Base-by-base conservation (phyloP, 92 coral and sea anemone genomes). In the Meandrina meandrites region DNA sequence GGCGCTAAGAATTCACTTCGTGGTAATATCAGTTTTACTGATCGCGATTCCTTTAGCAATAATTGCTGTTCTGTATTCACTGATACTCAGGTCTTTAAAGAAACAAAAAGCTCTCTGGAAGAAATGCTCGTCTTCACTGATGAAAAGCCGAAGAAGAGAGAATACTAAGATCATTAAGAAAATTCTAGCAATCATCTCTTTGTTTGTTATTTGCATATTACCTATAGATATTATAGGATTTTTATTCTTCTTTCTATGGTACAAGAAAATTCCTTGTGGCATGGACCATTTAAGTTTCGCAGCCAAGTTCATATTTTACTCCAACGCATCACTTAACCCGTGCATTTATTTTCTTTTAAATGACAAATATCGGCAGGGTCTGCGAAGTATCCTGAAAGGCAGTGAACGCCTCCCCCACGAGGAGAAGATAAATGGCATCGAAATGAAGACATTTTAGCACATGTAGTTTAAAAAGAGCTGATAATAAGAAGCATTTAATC, bases 251-350 rank as follows among this genome's bases (percentile, higher is more conserved):
- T 85, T 85, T 45, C 14, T 31, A 10, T 45, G 53, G 47, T 5
- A 58, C 8, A 28, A 56, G 18, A 30, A 48, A 7, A 60, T 79
- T 31, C 84, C 78, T 27, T 86, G 89, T 50, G 89, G 84, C 14
- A 81, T 86, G n/a, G 84, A 78, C n/a, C 78, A 86, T 24, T 58
- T 76, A 45, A 67, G 64, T 32, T 78, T 86, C 21, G 89, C 89
- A 13, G 51, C 84, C 0, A 50, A 78, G 66, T 86, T 78, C 69
- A 34, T 86, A 47, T 79, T 81, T 21, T 81, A 86, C 35, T 78
- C 84, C 19, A 78, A 67, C 60, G 35, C 89, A 31, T 70, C 84
- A 16, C 84, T 78, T 6, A 86, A 86, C 34, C 89, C 89, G 28
- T 81, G 81, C 9, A 45, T 86, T 34, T 86, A 86, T 79, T 79